Base-by-base conservation (phyloP, 1,140 invertebrate species). In the Drosophila kohkoa region DNA sequence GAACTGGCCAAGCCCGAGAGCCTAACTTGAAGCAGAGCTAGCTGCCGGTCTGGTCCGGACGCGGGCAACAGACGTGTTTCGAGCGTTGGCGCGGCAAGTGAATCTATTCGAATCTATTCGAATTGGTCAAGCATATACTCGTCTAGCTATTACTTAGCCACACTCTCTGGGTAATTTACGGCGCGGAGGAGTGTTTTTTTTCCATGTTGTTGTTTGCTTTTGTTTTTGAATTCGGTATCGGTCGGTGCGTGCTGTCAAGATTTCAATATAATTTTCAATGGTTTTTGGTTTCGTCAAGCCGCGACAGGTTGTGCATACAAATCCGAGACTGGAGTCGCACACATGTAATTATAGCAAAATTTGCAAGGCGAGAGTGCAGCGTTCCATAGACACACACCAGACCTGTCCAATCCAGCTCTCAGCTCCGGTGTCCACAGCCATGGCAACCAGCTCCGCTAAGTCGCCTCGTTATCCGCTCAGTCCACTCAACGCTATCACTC, bases 281-380 rank as follows among this genome's bases (percentile, higher is more conserved):
- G 46, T 41, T 63, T 15, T 63, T 51, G 15, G 46, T 70, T 81
- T 78, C 48, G 59, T 68, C 68, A 70, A 77, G 75, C 46, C 67
- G 58, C 41, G 69, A 71, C 75, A 66, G 46, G 70, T 68, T 78
- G 71, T 67, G 82, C 75, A 86, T 86, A 86, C 75, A 59, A 86
- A 86, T 85, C 74, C 69, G 67, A 67, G 48, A 38, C 8, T 60
- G 71, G 52, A 57, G 46, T 25, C 71, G 20, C 20, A 69, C 60
- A 57, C 49, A 55, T 81, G 66, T 85, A 85, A 85, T 78, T 79
- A 70, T 66, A 79, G 32, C 15, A 11, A 13, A 32, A 35, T 16
- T 57, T 15, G 5, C 15, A 38, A 10, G 46, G 46, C 20, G 55
- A 79, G 32, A 49, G 49, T 80, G 78, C 67, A 77, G 60, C 15